Evolutionary conservation across 2,797 vertebrate species (phyloP).

Genomic region (Microcaecilia unicolor): DNA sequence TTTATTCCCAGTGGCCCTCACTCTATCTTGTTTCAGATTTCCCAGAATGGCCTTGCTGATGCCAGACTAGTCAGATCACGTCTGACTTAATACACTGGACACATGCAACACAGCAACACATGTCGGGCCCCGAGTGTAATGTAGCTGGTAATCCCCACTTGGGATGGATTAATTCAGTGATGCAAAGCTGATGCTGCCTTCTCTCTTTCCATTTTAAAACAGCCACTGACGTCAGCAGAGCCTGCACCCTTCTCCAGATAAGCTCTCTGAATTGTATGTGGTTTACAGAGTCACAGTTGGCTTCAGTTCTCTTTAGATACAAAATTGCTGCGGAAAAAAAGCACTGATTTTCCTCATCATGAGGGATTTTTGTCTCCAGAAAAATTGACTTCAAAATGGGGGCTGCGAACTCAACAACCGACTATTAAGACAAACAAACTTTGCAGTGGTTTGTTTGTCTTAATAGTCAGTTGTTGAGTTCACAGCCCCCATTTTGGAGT

Average conservation of each 20-base stretch:
- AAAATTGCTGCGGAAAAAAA: too few relatives aligned
- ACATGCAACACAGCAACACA: background rate
- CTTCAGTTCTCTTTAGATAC: too few relatives aligned
- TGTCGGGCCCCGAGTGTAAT: background rate
- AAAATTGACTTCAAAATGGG: too few relatives aligned
- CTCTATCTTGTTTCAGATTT: constrained; percentile 4
- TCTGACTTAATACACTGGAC: background rate
- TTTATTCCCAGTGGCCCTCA: constrained; percentile 15
- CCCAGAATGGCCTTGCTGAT: too few relatives aligned
- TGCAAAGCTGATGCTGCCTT: background rate
- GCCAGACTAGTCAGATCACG: background rate
- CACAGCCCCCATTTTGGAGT: too few relatives aligned
- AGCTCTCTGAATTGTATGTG: background rate
- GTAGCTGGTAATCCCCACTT: constrained; percentile 4
- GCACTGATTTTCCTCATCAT: too few relatives aligned
- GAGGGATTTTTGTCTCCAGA: too few relatives aligned
- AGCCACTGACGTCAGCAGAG: background rate
- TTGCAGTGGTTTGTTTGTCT: too few relatives aligned
- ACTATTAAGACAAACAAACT: too few relatives aligned
- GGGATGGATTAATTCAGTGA: background rate
- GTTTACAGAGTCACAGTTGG: background rate
- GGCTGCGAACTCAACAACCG: too few relatives aligned
- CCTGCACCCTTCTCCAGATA: background rate
- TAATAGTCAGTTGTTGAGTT: too few relatives aligned
- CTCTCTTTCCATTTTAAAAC: background rate